phyloP scores from a whole-genome alignment of 1,140 invertebrate species.

The Drosophila lacertosa region DNA sequence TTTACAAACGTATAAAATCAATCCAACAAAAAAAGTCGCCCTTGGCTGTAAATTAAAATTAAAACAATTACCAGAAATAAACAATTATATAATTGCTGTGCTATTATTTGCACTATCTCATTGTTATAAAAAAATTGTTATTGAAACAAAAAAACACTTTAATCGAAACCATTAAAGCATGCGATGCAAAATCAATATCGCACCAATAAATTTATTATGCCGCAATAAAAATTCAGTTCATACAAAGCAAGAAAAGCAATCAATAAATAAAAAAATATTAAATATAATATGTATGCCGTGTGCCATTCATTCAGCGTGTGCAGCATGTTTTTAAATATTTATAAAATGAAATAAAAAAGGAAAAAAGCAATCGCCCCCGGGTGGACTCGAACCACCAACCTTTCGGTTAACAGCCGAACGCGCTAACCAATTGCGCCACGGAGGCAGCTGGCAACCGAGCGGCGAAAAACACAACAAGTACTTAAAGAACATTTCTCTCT shows the following conservation, averaged over 20 bases:
- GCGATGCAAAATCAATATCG: background rate
- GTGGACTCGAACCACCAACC: slow-evolving; percentile 95
- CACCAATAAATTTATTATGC: background rate
- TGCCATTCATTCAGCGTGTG: background rate
- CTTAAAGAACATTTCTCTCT: background rate
- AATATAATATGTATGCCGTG: background rate
- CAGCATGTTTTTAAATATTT: background rate
- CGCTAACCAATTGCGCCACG: slow-evolving; percentile 93
- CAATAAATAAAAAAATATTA: slow-evolving; percentile 1
- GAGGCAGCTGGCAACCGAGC: slow-evolving; percentile 85
- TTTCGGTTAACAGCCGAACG: slow-evolving; percentile 93
- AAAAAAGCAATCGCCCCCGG: slow-evolving; percentile 85
- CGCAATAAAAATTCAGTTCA: slow-evolving; percentile 6
- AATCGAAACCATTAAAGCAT: background rate
- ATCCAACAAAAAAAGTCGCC: too few species aligned
- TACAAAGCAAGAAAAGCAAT: background rate
- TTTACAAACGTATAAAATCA: too few species aligned
- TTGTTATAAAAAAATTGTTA: too few species aligned
- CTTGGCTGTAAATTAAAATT: too few species aligned
- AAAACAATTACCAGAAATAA: too few species aligned
- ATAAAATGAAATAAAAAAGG: slow-evolving; percentile 5
- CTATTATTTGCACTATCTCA: too few species aligned
- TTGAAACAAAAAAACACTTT: too few species aligned
- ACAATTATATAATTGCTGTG: too few species aligned
- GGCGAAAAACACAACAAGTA: background rate